Conservation (phyloP, 2,113 vertebrate species). For the Falcunculus frontatus region DNA sequence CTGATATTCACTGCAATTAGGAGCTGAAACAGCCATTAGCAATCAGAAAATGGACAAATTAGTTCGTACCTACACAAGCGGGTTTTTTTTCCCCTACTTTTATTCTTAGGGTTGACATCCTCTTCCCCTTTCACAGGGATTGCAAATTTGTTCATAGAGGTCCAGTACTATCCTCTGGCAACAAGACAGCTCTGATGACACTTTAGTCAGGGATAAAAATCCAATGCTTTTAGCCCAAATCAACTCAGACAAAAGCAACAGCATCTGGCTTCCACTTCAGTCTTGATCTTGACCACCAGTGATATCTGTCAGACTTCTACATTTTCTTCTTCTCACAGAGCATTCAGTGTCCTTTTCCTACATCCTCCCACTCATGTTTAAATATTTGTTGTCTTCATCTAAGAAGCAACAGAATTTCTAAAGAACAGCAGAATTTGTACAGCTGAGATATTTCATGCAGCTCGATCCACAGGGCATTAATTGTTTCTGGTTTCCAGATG, state of each 20-base stretch:
- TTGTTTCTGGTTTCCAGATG: not conserved
- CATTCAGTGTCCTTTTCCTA: not conserved
- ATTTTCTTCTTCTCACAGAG: not conserved
- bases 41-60: conserved; percentile 81
- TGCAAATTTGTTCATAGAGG: not conserved
- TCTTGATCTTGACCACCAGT: not conserved
- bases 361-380: not conserved
- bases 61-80: conserved; percentile 68
- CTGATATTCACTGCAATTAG: conserved; percentile 78
- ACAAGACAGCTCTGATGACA: not conserved
- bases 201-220: not conserved
- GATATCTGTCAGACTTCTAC: not conserved
- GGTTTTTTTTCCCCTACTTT: accelerated
- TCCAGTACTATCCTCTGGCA: not conserved
- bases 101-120: not conserved
- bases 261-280: not conserved
- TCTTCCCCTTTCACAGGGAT: not conserved
- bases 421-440: not conserved
- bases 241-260: not conserved
- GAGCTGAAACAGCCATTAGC: conserved; percentile 83
- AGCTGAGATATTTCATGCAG: not conserved
- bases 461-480: not conserved
- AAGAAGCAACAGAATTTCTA: not conserved
- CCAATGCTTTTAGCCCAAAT: not conserved
- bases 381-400: not conserved